Base-by-base conservation (phyloP, 1,140 invertebrate genomes). In the Trichoplusia ni region DNA sequence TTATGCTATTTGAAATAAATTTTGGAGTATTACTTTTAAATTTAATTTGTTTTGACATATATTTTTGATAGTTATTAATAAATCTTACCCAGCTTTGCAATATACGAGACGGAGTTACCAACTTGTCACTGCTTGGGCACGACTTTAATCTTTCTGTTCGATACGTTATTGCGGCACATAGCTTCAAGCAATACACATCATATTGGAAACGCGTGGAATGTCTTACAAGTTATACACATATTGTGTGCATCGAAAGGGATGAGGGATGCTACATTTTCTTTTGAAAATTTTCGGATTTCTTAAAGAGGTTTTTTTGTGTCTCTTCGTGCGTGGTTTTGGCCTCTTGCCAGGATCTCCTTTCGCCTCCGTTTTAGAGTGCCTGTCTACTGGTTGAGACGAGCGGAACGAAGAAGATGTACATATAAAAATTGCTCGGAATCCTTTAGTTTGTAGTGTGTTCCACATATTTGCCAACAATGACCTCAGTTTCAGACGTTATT, bases 161-260 rank as follows among this genome's bases (percentile, higher is more conserved):
- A 4, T 2, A 11, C 16, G 14, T 19, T 51, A 35, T 33, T 51
- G 47, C 44, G 1, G 13, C 25, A 29, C 44, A 47, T 51, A 31
- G 47, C 47, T 51, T 1, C 11, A 9, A 21, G 47, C 47, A 51
- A 51, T 51, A 51, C 47, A 51, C 46, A 33, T 35, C 29, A 51
- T 51, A 51, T 51, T 51, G 29, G 47, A 51, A 47, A 47, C 25
- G 44, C 25, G 0, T 13, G 44, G 25, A 29, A 47, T 47, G 27
- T 29, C 8, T 29, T 47, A 47, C n/a, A 29, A 29, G 25, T 14
- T 29, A 23, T 42, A 9, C 11, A 44, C 40, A 23, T 16, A 47
- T 31, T 47, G 8, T 6, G 11, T n/a, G 8, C 2, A 3, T 3
- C 18, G 19, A 21, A 21, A 42, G 21, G 38, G 19, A 18, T 21